phyloP scores from a whole-genome alignment of 2,888 invertebrate species.

The Melinaea marsaeus region DNA sequence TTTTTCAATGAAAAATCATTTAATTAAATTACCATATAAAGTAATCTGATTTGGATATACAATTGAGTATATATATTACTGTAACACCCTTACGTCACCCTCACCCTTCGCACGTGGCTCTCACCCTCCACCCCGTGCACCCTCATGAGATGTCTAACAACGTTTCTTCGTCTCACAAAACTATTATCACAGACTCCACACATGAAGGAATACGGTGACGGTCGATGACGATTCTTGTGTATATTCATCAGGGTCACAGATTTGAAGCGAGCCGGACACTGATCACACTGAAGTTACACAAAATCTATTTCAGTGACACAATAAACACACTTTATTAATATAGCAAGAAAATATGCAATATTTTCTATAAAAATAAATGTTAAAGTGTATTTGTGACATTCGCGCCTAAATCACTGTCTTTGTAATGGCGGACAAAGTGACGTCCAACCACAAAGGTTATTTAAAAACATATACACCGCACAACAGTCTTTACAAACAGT shows the following conservation, averaged over 20 bases:
- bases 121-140: constrained; percentile 52
- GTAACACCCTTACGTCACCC: constrained; percentile 30
- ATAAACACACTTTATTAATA: not conserved
- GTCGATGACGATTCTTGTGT: constrained; percentile 55
- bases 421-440: no score
- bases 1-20: no score
- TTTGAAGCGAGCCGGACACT: constrained; percentile 60
- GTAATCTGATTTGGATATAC: no score
- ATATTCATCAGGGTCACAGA: constrained; percentile 63
- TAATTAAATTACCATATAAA: no score
- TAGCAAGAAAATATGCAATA: not conserved
- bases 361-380: not conserved
- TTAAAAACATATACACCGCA: no score
- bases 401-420: no score
- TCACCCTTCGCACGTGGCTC: constrained; percentile 47
- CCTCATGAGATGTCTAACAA: constrained; percentile 52
- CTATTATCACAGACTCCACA: constrained; percentile 49
- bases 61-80: no score
- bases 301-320: not conserved
- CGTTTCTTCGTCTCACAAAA: constrained; percentile 62
- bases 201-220: constrained; percentile 50
- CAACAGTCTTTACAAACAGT: no score
- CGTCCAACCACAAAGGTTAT: no score
- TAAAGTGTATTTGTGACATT: no score
- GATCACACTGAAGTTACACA: constrained; percentile 51